These are phyloP conservation scores for Narcine bancroftii DNA, from an alignment of 2,113 vertebrate genomes.

Conservation along the genomic window DNA sequence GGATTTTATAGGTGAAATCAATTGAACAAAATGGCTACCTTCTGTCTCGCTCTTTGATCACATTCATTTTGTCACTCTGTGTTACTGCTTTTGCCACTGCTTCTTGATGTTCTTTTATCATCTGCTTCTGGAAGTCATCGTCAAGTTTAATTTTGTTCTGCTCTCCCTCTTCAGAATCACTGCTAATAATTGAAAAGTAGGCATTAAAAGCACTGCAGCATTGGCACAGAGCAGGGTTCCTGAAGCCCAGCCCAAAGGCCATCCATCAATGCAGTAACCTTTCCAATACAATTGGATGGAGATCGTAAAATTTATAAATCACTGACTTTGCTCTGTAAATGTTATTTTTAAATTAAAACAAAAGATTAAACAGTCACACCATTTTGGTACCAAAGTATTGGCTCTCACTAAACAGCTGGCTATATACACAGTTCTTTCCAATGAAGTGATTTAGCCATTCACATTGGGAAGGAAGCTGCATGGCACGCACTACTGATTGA, in stretches of 20 bases:
- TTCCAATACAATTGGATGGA: no score
- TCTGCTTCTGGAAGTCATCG: slow-evolving; percentile 42
- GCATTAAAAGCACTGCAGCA: neutral
- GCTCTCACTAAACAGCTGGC: no score
- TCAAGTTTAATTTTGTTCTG: slow-evolving; percentile 18
- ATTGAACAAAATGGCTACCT: slow-evolving; percentile 42
- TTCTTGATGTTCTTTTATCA: neutral
- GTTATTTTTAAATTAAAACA: no score
- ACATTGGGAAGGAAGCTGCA: no score
- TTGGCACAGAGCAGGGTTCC: no score
- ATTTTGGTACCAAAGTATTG: no score
- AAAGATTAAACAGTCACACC: no score
- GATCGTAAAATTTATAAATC: no score
- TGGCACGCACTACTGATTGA: no score
- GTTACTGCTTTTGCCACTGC: neutral
- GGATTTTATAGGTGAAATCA: neutral
- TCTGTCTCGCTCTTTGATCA: slow-evolving; percentile 50
- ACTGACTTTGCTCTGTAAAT: no score
- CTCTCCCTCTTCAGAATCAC: slow-evolving; percentile 10
- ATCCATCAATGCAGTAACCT: neutral
- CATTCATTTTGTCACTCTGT: slow-evolving; percentile 42
- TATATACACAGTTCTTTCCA: no score
- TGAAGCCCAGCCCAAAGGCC: neutral
- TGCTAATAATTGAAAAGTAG: neutral
- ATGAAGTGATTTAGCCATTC: no score